Evolutionary conservation across 2,797 vertebrate genomes (phyloP).

Genomic region (Clarias pachynema): DNA sequence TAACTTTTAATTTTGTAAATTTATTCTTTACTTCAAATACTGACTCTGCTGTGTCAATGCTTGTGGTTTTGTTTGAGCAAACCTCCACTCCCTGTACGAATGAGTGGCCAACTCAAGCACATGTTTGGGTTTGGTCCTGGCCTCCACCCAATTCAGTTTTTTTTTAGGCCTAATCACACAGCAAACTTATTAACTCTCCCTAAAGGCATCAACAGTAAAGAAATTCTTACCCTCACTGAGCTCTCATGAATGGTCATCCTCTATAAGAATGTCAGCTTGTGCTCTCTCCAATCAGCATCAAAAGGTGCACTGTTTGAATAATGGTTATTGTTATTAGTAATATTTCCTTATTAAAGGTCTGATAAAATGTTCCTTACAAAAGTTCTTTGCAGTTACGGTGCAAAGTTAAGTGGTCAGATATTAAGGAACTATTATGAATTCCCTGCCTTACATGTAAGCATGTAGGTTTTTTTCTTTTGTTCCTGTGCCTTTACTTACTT

Average conservation of each 20-base stretch:
- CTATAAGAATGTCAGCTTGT: slow-evolving; percentile 22
- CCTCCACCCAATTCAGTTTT: slow-evolving; percentile 45
- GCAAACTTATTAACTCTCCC: slow-evolving; percentile 46
- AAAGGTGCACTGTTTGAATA: slow-evolving; percentile 26
- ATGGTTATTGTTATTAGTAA: slow-evolving; percentile 9
- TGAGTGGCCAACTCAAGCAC: slow-evolving; percentile 40
- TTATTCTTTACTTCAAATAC: slow-evolving; percentile 1
- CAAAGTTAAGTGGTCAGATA: slow-evolving; percentile 1
- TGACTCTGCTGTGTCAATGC: slow-evolving; percentile 40
- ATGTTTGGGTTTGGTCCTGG: slow-evolving; percentile 60
- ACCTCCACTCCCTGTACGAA: slow-evolving; percentile 53
- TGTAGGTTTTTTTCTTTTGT: background rate
- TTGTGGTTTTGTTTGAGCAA: slow-evolving; percentile 44
- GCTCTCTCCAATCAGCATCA: slow-evolving; percentile 1
- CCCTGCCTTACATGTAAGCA: background rate
- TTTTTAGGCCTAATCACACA: slow-evolving; percentile 39
- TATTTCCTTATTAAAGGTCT: background rate
- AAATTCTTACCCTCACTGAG: slow-evolving; percentile 26
- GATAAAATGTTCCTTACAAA: background rate
- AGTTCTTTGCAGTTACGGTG: background rate
- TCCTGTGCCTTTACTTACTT: background rate
- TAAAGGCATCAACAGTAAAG: slow-evolving; percentile 41
- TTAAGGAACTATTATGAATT: slow-evolving; percentile 14
- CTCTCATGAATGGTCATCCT: slow-evolving; percentile 25
- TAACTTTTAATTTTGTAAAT: background rate